Evolutionary conservation across 2,113 vertebrate species (phyloP).

Genomic region (Chloroceryle aenea): DNA sequence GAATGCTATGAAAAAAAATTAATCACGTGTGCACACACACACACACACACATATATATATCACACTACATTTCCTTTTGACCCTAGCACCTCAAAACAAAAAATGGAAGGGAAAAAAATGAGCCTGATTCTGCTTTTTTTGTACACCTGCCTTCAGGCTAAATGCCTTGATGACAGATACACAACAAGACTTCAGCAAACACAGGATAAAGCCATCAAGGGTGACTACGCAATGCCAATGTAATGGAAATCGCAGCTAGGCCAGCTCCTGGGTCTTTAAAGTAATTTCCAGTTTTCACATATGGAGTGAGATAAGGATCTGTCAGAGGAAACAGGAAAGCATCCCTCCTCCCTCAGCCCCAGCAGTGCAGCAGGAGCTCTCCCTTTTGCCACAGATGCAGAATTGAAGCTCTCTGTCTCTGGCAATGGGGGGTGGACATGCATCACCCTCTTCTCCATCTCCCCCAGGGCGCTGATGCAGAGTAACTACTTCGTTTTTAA

Average conservation of each 20-base stretch:
- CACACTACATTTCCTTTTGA: not conserved
- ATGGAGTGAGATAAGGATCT: constrained; percentile 1
- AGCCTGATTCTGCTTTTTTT: not conserved
- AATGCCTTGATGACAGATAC: not conserved
- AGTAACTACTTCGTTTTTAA: not conserved
- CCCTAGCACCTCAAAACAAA: not conserved
- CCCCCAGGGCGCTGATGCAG: not conserved
- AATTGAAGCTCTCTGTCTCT: not conserved
- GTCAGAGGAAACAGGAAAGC: constrained; percentile 35
- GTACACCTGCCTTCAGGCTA: not conserved
- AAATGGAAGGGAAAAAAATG: too few species aligned
- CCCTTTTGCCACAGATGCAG: not conserved
- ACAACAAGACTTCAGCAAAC: not conserved
- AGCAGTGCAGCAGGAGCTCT: not conserved
- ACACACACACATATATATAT: fast-evolving
- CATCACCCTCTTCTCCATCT: not conserved
- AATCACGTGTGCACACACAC: fast-evolving
- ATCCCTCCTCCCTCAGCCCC: not conserved
- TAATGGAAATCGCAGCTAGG: constrained; percentile 13
- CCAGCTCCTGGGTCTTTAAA: constrained; percentile 8
- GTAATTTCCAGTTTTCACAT: constrained; percentile 6
- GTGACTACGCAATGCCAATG: fast-evolving
- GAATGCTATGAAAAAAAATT: not conserved
- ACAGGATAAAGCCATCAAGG: not conserved
- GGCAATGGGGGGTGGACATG: not conserved